Conservation (phyloP, 2,113 vertebrate genomes). For the Corynorhinus townsendii region DNA sequence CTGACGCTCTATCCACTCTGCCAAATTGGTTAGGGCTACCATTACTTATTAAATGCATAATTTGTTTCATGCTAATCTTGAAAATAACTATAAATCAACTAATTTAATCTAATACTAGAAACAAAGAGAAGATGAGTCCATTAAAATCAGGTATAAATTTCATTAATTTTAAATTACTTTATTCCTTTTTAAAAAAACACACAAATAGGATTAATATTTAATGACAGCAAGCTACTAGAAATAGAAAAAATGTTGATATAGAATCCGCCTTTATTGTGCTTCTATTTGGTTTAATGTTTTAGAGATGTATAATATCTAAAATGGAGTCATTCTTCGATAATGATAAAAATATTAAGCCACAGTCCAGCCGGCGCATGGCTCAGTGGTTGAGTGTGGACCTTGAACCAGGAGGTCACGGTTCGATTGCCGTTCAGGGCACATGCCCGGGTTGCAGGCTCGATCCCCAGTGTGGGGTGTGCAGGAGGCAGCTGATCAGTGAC, state of each 20-base stretch:
- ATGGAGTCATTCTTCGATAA: not conserved
- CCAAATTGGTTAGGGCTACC: no score
- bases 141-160: conserved; percentile 7
- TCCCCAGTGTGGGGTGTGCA: no score
- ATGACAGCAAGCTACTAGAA: not conserved
- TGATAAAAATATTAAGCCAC: not conserved
- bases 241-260: not conserved
- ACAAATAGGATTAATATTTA: conserved; percentile 2
- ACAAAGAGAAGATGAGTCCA: not conserved
- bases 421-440: no score
- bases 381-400: no score
- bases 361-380: not conserved
- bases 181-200: not conserved
- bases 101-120: conserved; percentile 14
- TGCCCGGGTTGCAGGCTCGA: no score
- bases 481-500: no score
- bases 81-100: not conserved
- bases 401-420: no score
- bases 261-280: not conserved
- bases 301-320: not conserved
- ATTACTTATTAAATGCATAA: conserved; percentile 8
- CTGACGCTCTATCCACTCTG: no score
- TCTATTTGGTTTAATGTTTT: not conserved
- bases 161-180: conserved; percentile 12
- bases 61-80: not conserved